phyloP scores from a whole-genome alignment of 2,888 invertebrate species.

The Physocephala rufipes region DNA sequence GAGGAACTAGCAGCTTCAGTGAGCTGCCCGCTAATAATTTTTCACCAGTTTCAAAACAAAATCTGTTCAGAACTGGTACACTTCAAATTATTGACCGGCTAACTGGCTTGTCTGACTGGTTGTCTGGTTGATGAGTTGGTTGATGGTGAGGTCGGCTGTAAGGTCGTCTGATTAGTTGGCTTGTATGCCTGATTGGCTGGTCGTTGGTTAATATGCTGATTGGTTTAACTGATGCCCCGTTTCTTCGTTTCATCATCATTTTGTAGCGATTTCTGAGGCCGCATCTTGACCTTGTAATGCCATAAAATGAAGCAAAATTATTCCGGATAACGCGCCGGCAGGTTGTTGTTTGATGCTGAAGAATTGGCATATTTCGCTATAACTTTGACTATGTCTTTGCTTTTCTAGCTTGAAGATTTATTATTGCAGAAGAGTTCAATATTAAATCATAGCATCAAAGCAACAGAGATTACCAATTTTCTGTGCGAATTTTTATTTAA shows the following conservation, averaged over 20 bases:
- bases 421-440: conserved; percentile 22
- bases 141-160: no score
- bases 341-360: neutral
- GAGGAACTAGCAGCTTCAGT: conserved; percentile 48
- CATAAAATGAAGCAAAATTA: conserved; percentile 53
- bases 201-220: neutral
- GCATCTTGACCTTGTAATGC: conserved; percentile 59
- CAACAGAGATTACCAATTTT: no score
- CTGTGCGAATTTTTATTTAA: no score
- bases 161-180: neutral
- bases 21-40: conserved; percentile 47
- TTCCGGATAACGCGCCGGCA: conserved; percentile 1
- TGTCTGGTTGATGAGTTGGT: neutral
- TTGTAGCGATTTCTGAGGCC: conserved; percentile 27
- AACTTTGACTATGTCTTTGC: neutral
- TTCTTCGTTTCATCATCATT: neutral
- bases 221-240: neutral
- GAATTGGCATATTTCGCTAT: neutral
- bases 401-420: neutral
- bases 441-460: conserved; percentile 9
- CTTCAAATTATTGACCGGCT: neutral
- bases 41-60: conserved; percentile 56
- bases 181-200: neutral
- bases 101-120: no score
- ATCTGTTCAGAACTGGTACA: no score